Evolutionary conservation across 2,113 vertebrate species (phyloP).

Genomic region (Tretioscincus oriximinensis): DNA sequence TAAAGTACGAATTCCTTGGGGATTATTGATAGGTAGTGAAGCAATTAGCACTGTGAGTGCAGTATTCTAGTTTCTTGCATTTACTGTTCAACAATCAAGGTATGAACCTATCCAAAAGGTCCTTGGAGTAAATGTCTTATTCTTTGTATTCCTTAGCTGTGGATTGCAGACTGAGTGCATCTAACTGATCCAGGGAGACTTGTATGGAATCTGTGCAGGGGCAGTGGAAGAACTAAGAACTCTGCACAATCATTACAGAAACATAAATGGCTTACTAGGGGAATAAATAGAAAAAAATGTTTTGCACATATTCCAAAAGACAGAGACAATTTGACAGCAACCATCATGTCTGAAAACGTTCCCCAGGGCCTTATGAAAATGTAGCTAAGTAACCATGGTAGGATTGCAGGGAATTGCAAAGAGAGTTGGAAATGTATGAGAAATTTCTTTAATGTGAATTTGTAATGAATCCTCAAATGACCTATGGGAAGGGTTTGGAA

Average conservation of each 20-base stretch:
- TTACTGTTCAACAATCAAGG: too few relatives aligned
- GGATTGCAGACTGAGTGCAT: too few relatives aligned
- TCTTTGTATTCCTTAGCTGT: too few relatives aligned
- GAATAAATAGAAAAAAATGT: background rate
- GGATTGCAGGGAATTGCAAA: background rate
- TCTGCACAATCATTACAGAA: background rate
- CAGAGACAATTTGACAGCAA: background rate
- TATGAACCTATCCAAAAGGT: too few relatives aligned
- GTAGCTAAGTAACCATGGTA: background rate
- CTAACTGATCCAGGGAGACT: too few relatives aligned
- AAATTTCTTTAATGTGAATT: background rate
- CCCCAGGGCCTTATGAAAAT: background rate
- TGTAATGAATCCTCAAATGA: background rate
- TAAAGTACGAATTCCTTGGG: too few relatives aligned
- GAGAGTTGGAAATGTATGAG: background rate
- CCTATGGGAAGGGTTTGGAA: background rate
- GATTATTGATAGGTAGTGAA: too few relatives aligned
- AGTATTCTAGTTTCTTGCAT: too few relatives aligned
- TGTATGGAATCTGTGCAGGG: too few relatives aligned
- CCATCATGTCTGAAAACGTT: background rate
- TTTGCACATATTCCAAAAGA: background rate
- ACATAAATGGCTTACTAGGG: background rate
- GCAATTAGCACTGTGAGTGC: too few relatives aligned
- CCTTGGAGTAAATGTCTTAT: too few relatives aligned
- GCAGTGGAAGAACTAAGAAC: too few relatives aligned